These are phyloP conservation scores for Lepeophtheirus nordmannii DNA, from an alignment of 2,888 invertebrate genomes.

Conservation along the genomic window DNA sequence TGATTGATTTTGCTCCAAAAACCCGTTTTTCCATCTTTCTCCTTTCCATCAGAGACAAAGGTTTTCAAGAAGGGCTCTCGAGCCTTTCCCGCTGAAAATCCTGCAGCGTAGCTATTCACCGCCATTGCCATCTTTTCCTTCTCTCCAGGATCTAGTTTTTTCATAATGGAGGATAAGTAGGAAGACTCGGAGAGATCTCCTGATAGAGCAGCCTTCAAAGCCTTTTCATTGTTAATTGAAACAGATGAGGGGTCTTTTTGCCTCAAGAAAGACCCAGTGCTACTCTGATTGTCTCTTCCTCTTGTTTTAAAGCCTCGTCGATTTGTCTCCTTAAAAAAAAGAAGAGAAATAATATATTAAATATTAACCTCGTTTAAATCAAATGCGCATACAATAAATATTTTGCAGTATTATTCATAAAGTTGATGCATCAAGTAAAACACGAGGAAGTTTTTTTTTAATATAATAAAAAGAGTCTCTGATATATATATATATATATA, in stretches of 20 bases:
- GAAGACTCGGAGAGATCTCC: neutral
- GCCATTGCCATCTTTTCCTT: constrained; percentile 15
- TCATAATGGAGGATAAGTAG: neutral
- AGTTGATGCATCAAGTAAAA: neutral
- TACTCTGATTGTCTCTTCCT: neutral
- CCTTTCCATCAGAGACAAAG: neutral
- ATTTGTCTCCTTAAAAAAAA: neutral
- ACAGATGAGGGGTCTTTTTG: neutral
- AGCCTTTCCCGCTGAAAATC: neutral
- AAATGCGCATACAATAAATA: too few species aligned
- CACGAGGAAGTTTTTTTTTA: too few species aligned
- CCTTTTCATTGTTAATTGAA: neutral
- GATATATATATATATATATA: too few species aligned
- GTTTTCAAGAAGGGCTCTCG: constrained; percentile 5
- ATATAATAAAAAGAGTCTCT: too few species aligned
- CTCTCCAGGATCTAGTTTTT: neutral
- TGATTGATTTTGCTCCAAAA: constrained; percentile 1
- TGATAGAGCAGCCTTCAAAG: neutral
- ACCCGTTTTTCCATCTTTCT: neutral
- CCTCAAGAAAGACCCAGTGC: neutral
- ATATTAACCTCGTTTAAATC: neutral
- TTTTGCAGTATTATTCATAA: too few species aligned
- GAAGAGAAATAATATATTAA: neutral
- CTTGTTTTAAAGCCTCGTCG: neutral
- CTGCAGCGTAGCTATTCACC: constrained; percentile 5